Conservation (phyloP, 2,888 invertebrate genomes). For the Elysia crispata region DNA sequence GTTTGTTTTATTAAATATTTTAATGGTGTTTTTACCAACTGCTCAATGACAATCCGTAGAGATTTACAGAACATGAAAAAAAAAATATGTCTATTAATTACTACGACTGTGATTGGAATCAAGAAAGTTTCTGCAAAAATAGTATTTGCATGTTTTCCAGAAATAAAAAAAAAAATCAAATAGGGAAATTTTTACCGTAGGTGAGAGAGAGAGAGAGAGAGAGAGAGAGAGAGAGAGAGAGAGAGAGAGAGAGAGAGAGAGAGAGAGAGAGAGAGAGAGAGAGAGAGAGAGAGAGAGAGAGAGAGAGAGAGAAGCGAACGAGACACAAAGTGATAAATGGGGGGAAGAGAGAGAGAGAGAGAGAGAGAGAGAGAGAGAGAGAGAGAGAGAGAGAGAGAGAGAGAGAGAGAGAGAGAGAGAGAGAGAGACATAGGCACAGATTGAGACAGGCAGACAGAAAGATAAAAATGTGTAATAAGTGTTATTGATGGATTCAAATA, state of each 20-base stretch:
- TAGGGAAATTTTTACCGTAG: too few relatives aligned
- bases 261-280: conserved; percentile 18
- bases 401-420: conserved; percentile 31
- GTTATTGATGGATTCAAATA: too few relatives aligned
- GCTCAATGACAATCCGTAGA: too few relatives aligned
- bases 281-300: conserved; percentile 11
- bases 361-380: conserved; percentile 27
- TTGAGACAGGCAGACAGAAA: conserved; percentile 12
- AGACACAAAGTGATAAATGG: conserved; percentile 15
- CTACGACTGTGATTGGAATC: too few relatives aligned
- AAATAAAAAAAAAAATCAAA: not conserved
- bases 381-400: conserved; percentile 26
- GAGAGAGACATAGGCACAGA: conserved; percentile 20
- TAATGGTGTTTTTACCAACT: too few relatives aligned
- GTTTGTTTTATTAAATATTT: too few relatives aligned
- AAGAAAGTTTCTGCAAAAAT: too few relatives aligned
- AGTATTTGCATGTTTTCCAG: too few relatives aligned
- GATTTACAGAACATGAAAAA: too few relatives aligned
- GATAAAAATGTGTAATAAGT: conserved; percentile 22
- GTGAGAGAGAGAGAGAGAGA: conserved; percentile 24
- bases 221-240: conserved; percentile 21
- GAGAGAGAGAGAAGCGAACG: not conserved
- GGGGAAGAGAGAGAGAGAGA: conserved; percentile 23
- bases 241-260: conserved; percentile 33
- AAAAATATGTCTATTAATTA: too few relatives aligned